Percentiles rank a stretch among this genome's conserved stretches.
phyloP scores from a whole-genome alignment of 2,888 invertebrate species.

The Epinotia demarniana region DNA sequence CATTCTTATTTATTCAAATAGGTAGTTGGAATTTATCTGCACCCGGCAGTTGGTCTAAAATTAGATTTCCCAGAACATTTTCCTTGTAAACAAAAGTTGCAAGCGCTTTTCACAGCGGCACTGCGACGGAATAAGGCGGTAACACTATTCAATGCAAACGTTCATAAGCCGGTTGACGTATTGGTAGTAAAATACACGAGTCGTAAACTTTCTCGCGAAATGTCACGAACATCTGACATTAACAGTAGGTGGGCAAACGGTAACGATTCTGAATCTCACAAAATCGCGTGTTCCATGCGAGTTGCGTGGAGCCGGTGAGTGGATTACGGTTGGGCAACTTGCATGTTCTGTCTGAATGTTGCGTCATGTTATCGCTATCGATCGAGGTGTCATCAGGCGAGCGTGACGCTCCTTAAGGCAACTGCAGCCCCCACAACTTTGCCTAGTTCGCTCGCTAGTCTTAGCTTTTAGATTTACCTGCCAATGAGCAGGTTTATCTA shows the following conservation, averaged over 20 bases:
- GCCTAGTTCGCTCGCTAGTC: too few relatives aligned
- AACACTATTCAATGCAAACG: not conserved
- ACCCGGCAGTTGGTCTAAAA: not conserved
- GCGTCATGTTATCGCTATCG: conserved; percentile 58
- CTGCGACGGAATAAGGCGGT: not conserved
- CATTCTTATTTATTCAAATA: not conserved
- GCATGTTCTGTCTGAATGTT: conserved; percentile 46
- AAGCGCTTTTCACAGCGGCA: not conserved
- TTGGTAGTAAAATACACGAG: not conserved
- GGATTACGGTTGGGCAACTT: conserved; percentile 40
- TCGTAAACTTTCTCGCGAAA: conserved; percentile 30
- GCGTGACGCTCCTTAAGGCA: conserved; percentile 8
- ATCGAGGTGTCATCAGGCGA: conserved; percentile 53
- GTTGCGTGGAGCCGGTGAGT: conserved; percentile 32
- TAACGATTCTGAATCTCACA: conserved; percentile 13
- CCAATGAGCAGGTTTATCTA: too few relatives aligned
- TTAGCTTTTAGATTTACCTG: too few relatives aligned
- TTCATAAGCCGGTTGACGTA: not conserved
- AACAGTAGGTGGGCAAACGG: conserved; percentile 16
- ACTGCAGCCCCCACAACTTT: too few relatives aligned
- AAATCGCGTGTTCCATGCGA: conserved; percentile 38
- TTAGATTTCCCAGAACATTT: not conserved
- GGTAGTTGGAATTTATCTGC: not conserved
- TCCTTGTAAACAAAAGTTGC: not conserved
- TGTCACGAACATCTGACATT: conserved; percentile 34